Conservation (phyloP, 2,888 invertebrate genomes). For the Norana najaformis region DNA sequence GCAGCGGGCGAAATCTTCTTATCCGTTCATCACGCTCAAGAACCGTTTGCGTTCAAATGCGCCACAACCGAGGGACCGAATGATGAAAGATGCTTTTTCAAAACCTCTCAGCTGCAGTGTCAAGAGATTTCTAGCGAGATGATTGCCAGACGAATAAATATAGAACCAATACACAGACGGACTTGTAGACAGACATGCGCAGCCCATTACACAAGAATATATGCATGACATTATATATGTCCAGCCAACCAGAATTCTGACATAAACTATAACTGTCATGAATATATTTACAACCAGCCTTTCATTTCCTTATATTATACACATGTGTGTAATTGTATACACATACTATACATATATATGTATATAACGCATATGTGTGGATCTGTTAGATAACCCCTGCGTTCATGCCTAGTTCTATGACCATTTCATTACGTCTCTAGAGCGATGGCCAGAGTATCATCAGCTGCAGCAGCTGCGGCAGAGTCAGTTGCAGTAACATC, state of each 20-base stretch:
- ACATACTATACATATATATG: not conserved
- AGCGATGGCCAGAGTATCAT: not conserved
- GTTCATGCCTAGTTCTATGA: not conserved
- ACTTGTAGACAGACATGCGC: not conserved
- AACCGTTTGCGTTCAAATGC: not conserved
- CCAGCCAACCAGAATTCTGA: not conserved
- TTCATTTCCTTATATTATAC: not conserved
- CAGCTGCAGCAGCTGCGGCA: not conserved
- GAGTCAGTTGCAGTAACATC: not conserved
- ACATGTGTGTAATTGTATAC: not conserved
- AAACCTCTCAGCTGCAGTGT: constrained; percentile 5
- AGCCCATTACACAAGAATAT: not conserved
- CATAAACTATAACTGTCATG: not conserved
- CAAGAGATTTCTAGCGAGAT: not conserved
- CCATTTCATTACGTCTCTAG: not conserved
- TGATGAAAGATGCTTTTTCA: not conserved
- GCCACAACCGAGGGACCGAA: not conserved
- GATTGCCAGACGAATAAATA: constrained; percentile 5
- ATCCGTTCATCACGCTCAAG: not conserved
- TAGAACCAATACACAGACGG: not conserved
- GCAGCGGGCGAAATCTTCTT: not conserved
- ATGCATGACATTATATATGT: not conserved
- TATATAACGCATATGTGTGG: not conserved
- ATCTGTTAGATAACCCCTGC: not conserved
- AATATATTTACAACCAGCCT: not conserved